Conservation (phyloP, 2,797 vertebrate species). For the Enteromius afrohamiltoni region DNA sequence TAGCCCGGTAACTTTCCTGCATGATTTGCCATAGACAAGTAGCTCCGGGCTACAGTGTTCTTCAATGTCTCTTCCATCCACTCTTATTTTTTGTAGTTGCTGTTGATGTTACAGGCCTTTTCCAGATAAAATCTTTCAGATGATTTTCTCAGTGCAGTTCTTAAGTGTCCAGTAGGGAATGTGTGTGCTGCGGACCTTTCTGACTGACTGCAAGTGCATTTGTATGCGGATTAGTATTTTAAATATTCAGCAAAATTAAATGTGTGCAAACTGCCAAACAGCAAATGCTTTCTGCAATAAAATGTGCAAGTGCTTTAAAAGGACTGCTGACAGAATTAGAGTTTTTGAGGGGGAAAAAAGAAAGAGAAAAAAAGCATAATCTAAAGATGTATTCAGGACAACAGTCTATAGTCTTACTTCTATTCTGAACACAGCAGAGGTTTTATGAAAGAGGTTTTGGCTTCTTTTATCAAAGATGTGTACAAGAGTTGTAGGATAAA, state of each 20-base stretch:
- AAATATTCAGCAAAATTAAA: constrained; percentile 1
- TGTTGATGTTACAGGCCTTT: neutral
- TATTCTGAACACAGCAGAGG: constrained; percentile 10
- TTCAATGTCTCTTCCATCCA: too few relatives aligned
- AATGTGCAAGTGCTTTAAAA: neutral
- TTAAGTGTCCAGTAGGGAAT: neutral
- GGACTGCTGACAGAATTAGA: neutral
- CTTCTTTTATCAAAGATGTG: neutral
- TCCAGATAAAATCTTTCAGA: neutral
- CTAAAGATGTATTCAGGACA: constrained; percentile 15
- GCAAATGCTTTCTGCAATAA: neutral
- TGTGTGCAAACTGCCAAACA: neutral
- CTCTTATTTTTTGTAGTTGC: neutral
- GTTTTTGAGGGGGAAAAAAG: neutral
- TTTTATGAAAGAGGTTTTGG: neutral
- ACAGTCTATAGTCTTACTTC: neutral
- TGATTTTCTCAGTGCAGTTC: neutral
- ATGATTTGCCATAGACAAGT: too few relatives aligned
- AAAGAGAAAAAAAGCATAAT: neutral
- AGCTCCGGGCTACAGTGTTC: too few relatives aligned
- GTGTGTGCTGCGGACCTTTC: constrained; percentile 2
- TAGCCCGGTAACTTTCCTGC: too few relatives aligned
- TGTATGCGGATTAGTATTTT: neutral
- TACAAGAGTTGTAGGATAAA: neutral
- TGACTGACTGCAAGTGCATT: neutral